Evolutionary conservation across 1,140 invertebrate species (phyloP), one percentile per base, ranked within the genome.

Genomic region (Trichogramma pretiosum): DNA sequence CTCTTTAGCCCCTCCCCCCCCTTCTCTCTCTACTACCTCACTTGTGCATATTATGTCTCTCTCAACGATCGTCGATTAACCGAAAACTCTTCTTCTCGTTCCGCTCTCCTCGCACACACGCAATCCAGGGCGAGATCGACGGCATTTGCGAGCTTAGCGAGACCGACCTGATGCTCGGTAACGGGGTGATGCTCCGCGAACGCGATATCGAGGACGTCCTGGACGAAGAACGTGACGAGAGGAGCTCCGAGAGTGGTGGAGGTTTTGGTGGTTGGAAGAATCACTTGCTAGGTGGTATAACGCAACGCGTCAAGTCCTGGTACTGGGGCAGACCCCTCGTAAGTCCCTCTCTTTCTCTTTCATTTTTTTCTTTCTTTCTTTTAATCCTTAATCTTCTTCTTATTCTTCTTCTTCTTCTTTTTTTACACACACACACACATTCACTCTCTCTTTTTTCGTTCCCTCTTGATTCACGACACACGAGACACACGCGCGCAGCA

Each of bases 321-420:
- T 90, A 90, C 83, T 89, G 85, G 86, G 87, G 86, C 62, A 85
- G 84, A 81, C 85, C 86, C 83, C 84, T 89, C 78, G 87, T 89
- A 89, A 89, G 87, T 89, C 78, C 73, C 53, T 49, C 47, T 49
- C 46, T 53, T 45, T 54, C 38, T 54, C 48, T 48, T 42, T 38
- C 37, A 47, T 24, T 50, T 18, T 9, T 36, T 11, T 36, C 37
- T 48, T 32, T 33, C 19, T 40, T 10, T 48, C 16, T 49, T 16
- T 36, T 22, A 19, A 3, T 46, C n/a, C 26, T 16, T 44, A 13
- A 30, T 23, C 24, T 35, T 45, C 26, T 3, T 26, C 14, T 13
- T 13, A 1, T 26, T 54, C 50, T 50, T 58, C 48, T 38, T 34
- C 8, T 36, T 32, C 10, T 32, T 30, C 23, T 2, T 45, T 42